Conservation (phyloP, 2,888 invertebrate species). For the Erynnis tages region DNA sequence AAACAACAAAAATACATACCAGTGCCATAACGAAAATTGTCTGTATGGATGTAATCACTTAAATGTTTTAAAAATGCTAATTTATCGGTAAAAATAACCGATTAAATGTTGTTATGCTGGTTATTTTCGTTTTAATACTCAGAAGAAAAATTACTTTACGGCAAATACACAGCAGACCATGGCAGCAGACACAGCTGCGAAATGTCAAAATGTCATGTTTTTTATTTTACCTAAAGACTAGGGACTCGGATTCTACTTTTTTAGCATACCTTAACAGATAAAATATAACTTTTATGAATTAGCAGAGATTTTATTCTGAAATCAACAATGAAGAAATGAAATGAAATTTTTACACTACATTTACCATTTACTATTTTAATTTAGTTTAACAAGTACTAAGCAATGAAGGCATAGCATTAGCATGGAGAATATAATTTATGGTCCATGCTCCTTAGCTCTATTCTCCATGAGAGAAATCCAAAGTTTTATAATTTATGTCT, state of each 20-base stretch:
- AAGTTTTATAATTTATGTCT: too few species aligned
- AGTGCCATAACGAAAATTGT: conserved; percentile 33
- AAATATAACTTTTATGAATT: too few species aligned
- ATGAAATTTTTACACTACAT: too few species aligned
- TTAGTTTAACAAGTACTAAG: too few species aligned
- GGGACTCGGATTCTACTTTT: neutral
- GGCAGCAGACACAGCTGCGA: conserved; percentile 72
- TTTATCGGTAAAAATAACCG: neutral
- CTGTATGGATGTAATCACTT: conserved; percentile 8
- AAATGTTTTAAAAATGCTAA: neutral
- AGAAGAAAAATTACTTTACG: conserved; percentile 31
- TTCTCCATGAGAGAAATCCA: too few species aligned
- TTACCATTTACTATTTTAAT: too few species aligned
- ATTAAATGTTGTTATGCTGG: conserved; percentile 3
- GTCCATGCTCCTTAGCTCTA: too few species aligned
- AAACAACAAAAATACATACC: conserved; percentile 35
- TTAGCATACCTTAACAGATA: neutral
- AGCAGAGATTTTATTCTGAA: too few species aligned
- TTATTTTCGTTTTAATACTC: conserved; percentile 5
- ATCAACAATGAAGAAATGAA: too few species aligned
- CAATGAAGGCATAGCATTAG: too few species aligned
- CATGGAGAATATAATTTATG: too few species aligned
- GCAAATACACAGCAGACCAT: conserved; percentile 30
- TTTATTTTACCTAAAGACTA: neutral
- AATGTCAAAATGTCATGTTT: conserved; percentile 54